Base-by-base conservation (phyloP, 1,140 invertebrate genomes). In the Atopsyche davidsoni region DNA sequence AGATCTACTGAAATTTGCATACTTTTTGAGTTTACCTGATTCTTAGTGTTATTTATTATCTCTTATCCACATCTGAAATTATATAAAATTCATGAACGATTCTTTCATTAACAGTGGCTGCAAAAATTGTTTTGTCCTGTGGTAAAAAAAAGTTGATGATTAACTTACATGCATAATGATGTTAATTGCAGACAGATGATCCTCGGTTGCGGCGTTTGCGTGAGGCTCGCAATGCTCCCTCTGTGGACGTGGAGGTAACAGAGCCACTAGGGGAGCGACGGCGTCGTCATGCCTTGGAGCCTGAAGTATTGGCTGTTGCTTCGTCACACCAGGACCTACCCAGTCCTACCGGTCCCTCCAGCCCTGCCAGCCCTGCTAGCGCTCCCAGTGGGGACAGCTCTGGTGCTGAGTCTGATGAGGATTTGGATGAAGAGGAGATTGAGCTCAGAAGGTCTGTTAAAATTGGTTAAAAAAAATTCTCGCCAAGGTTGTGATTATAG, bases 371-470 rank as follows among this genome's bases (percentile, higher is more conserved):
- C 14, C 16, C 13, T 9, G 53, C 13, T 9, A 32, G 22, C 11
- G 25, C 28, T 4, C 39, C 17, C 25, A 42, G 67, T 67, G 34
- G 45, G 0, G 58, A 46, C 13, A 64, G 68, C 36, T 70, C 89
- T 36, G n/a, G n/a, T n/a, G 69, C 89, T 0, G 85, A 89, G 60
- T 77, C 78, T 44, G 80, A 75, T 32, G 80, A 79, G 63, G 80
- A 82, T 49, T 73, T 79, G 19, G 82, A 83, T 57, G 78, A 79
- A 51, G 78, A 80, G 53, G 91, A 94, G 70, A 84, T 95, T 59
- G 90, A 95, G 63, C 64, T 92, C 11, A 78, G 82, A 46, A 77
- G 84, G 54, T 75, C 78, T 87, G 38, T 60, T 87, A 2, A 16
- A n/a, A n/a, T n/a, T n/a, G n/a, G n/a, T n/a, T n/a, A n/a, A n/a